Evolutionary conservation across 2,888 invertebrate genomes (phyloP).

Genomic region (Aphodius granarius): DNA sequence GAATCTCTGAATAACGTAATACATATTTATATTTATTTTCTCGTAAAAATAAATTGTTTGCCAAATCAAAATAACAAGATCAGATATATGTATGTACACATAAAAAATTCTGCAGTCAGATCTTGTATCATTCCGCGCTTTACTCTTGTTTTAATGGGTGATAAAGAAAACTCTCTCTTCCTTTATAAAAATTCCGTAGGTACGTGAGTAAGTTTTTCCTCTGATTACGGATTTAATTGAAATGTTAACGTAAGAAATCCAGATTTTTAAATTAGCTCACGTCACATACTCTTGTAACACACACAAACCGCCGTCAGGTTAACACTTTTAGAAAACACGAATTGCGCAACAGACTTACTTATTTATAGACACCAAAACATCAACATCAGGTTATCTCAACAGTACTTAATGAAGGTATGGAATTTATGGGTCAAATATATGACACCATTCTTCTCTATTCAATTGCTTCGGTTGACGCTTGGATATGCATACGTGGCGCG

Average conservation of each 20-base stretch:
- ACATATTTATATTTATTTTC: background rate
- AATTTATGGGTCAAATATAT: background rate
- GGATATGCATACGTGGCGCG: background rate
- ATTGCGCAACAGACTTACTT: background rate
- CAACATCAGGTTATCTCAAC: background rate
- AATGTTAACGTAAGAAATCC: background rate
- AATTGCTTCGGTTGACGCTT: background rate
- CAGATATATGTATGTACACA: background rate
- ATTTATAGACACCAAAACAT: background rate
- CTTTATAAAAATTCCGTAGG: background rate
- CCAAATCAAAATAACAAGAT: background rate
- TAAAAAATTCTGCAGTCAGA: background rate
- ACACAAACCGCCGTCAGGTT: background rate
- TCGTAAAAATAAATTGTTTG: background rate
- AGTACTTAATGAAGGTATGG: background rate
- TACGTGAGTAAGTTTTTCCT: background rate
- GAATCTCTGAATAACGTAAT: background rate
- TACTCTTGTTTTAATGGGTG: background rate
- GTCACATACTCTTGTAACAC: background rate
- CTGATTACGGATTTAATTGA: background rate
- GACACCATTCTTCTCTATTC: background rate
- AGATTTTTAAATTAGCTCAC: background rate
- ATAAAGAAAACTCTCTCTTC: background rate
- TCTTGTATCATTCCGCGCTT: background rate
- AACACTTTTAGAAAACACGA: background rate